Percentiles rank a stretch among this genome's conserved stretches.
Evolutionary conservation across 2,797 vertebrate genomes (phyloP).

Genomic region (Leucoraja ocellata): DNA sequence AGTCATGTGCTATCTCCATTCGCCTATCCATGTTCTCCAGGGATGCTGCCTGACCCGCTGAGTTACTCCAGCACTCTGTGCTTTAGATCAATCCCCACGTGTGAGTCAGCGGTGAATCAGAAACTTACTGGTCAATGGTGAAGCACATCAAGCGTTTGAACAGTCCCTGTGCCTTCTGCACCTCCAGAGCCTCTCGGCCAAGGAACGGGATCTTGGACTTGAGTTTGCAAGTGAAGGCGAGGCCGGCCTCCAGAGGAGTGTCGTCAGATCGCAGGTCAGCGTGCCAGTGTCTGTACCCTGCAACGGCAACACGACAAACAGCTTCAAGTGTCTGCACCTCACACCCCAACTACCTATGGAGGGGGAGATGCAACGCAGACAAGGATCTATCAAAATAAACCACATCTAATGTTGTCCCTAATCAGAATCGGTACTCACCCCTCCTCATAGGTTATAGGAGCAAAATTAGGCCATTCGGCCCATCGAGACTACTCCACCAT

Average conservation of each 20-base stretch:
- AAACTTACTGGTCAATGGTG: slow-evolving; percentile 79
- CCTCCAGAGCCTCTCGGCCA: slow-evolving; percentile 73
- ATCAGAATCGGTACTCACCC: too few species aligned
- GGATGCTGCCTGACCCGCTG: too few species aligned
- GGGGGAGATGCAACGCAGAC: not conserved
- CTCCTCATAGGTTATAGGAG: too few species aligned
- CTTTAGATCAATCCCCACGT: too few species aligned
- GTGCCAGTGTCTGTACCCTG: slow-evolving; percentile 93
- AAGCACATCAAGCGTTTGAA: slow-evolving; percentile 78
- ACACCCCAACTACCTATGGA: not conserved
- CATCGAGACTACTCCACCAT: too few species aligned
- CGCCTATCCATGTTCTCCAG: too few species aligned
- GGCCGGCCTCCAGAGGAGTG: slow-evolving; percentile 79
- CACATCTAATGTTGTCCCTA: too few species aligned
- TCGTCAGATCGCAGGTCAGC: slow-evolving; percentile 83
- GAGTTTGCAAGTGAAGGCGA: slow-evolving; percentile 90
- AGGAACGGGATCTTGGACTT: slow-evolving; percentile 73
- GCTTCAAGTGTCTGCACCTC: not conserved
- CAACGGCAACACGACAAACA: not conserved
- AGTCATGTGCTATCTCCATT: too few species aligned
- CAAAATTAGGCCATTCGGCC: too few species aligned
- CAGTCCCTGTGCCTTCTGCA: slow-evolving; percentile 70
- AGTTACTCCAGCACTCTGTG: too few species aligned
- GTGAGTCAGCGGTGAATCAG: not conserved
- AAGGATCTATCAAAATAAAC: not conserved